Evolutionary conservation across 2,888 invertebrate genomes (phyloP), one percentile per base, ranked within the genome.

Genomic region (Thymelicus sylvestris): DNA sequence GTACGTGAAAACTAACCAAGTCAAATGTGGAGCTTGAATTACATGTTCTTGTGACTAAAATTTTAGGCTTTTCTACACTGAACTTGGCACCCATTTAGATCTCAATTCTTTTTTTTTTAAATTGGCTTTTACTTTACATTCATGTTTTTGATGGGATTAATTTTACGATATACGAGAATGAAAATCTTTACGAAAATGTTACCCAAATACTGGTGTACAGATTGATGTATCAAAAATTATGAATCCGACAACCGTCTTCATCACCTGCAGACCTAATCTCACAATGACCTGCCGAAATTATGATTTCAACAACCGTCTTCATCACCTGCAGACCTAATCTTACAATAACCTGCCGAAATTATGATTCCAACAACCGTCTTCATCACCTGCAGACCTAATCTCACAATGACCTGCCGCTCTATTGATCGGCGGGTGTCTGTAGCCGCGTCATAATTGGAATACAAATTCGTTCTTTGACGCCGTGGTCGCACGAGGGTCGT

Each of bases 391-490:
- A 71, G 61, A 50, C 65, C 41, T 68, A 67, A 68, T 50, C 31
- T 24, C 50, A 61, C 60, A 66, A 61, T 79, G 76, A 80, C 79
- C 79, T 74, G 74, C 47, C 63, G 68, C 74, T 71, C 74, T 82
- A 83, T 83, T 80, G 83, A 85, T 84, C 83, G 79, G 73, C 77
- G 76, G 77, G 77, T 78, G 79, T 81, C 80, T 80, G 78, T 78
- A 74, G 72, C 73, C 77, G 90, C 85, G 88, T 91, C 88, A 90
- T 93, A 93, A 93, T 93, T 93, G 92, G 90, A 92, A 91, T 92
- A 93, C 93, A 92, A 93, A 92, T 93, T 92, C 87, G 85, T 89
- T 89, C 89, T 92, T 91, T 91, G 92, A 89, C 89, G 88, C 85
- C 83, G 80, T 82, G 86, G 85, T 88, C 79, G 76, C 77, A 80